phyloP scores from a whole-genome alignment of 2,113 vertebrate genomes.

The Corythornis cristatus region DNA sequence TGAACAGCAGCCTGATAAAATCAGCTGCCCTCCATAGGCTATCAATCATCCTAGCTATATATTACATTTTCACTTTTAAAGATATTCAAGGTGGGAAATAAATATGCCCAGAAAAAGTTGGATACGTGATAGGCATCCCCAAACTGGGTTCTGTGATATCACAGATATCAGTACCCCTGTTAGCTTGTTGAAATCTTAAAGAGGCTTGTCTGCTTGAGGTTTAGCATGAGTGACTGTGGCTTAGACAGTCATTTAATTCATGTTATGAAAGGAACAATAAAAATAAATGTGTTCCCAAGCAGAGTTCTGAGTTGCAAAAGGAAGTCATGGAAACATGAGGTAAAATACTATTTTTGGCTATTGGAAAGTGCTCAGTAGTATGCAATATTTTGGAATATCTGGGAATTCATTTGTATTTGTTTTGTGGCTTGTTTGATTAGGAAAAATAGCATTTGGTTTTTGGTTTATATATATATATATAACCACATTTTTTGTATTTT shows the following conservation, averaged over 20 bases:
- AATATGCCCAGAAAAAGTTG: neutral
- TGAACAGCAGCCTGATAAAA: neutral
- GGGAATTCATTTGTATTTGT: neutral
- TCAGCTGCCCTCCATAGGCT: neutral
- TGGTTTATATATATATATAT: neutral
- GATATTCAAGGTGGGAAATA: neutral
- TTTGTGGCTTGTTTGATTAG: neutral
- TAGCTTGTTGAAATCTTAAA: neutral
- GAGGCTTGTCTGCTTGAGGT: neutral
- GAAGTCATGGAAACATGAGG: neutral
- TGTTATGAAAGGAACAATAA: neutral
- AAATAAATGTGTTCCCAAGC: neutral
- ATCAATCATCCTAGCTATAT: neutral
- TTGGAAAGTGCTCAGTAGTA: neutral
- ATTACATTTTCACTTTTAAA: neutral
- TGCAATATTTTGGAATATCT: neutral
- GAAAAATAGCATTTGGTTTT: neutral
- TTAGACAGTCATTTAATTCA: neutral
- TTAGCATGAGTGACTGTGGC: neutral
- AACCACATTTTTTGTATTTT: neutral
- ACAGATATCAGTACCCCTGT: accelerated
- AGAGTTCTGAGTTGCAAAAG: neutral
- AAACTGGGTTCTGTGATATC: neutral
- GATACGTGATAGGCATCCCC: neutral
- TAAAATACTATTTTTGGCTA: conserved; percentile 14